phyloP scores from a whole-genome alignment of 1,140 invertebrate species.

The Thereuonema tuberculata region DNA sequence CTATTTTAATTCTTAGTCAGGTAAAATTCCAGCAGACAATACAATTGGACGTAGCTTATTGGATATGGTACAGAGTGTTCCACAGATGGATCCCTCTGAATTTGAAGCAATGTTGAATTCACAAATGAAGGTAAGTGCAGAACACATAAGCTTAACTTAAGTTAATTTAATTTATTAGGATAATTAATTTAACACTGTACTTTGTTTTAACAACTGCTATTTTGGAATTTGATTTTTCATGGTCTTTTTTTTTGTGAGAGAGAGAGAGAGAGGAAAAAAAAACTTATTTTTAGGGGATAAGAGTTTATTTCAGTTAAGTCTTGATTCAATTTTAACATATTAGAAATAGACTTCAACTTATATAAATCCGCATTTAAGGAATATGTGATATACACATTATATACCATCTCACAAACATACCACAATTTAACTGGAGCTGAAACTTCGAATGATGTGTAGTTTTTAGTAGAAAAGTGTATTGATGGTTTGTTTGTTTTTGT shows the following conservation, averaged over 20 bases:
- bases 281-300: neutral
- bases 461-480: neutral
- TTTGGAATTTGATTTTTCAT: neutral
- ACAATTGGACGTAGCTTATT: slow-evolving; percentile 72
- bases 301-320: too few species aligned
- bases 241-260: neutral
- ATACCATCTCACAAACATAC: too few species aligned
- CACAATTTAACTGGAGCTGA: too few species aligned
- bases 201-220: neutral
- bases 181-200: neutral
- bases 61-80: slow-evolving; percentile 77
- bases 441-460: neutral
- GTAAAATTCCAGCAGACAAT: slow-evolving; percentile 50
- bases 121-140: slow-evolving; percentile 70
- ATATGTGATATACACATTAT: too few species aligned
- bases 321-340: too few species aligned
- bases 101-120: slow-evolving; percentile 92
- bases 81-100: slow-evolving; percentile 73
- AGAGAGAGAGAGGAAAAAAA: neutral
- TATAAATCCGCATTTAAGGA: too few species aligned
- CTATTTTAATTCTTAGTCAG: too few species aligned
- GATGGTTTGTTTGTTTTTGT: slow-evolving; percentile 12
- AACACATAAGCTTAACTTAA: too few species aligned
- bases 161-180: slow-evolving; percentile 8
- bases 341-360: too few species aligned